These are phyloP conservation scores for Lagopus leucura DNA, from an alignment of 2,113 vertebrate genomes.

Conservation along the genomic window DNA sequence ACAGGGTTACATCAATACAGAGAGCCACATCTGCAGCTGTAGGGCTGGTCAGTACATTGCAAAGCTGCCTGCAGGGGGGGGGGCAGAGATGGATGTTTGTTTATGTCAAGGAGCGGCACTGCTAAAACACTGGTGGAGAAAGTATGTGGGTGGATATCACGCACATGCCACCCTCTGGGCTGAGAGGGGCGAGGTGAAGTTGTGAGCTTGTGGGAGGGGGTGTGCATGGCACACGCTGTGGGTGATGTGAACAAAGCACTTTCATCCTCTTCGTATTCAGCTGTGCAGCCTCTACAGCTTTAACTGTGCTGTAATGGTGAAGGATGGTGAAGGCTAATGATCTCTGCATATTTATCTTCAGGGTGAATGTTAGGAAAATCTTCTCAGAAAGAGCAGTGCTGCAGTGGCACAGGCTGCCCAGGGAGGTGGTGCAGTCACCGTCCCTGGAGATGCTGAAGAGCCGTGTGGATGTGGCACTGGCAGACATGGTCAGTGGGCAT, in stretches of 20 bases:
- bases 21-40: background rate
- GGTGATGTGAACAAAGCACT: rapidly evolving
- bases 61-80: background rate
- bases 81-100: background rate
- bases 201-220: background rate
- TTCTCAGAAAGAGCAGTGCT: too few species aligned
- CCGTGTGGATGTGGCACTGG: too few species aligned
- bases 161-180: rapidly evolving
- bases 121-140: background rate
- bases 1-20: background rate
- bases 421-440: too few species aligned
- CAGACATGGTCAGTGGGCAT: too few species aligned
- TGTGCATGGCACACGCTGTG: rapidly evolving
- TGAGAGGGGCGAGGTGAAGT: background rate
- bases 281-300: background rate
- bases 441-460: too few species aligned
- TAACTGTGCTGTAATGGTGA: background rate
- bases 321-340: background rate
- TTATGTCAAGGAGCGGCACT: background rate
- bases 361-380: too few species aligned
- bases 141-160: rapidly evolving
- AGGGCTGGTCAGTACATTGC: background rate
- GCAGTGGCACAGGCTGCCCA: too few species aligned
- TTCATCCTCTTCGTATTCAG: background rate
- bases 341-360: background rate